Evolutionary conservation across 2,797 vertebrate species (phyloP).

Genomic region (Sebastiscus tertius): DNA sequence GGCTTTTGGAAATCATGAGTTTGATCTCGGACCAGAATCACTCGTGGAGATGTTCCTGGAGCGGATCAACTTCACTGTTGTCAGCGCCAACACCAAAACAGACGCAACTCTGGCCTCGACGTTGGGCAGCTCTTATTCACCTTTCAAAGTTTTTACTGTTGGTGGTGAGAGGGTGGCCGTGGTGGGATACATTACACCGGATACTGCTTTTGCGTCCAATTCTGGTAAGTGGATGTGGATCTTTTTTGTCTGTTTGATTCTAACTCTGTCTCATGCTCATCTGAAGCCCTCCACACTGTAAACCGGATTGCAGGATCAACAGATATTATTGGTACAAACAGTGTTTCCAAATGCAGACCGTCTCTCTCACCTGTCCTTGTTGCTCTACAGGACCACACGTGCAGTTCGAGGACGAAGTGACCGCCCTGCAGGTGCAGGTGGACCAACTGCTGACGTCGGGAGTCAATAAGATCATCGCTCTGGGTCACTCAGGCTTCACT

Average conservation of each 20-base stretch:
- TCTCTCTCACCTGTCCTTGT: neutral
- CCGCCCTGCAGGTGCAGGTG: constrained; percentile 85
- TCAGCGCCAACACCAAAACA: constrained; percentile 90
- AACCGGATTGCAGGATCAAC: neutral
- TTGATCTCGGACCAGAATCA: constrained; percentile 89
- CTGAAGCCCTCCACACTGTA: neutral
- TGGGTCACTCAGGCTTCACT: constrained; percentile 93
- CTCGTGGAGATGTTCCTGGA: constrained; percentile 88
- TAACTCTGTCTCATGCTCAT: neutral
- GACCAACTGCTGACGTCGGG: constrained; percentile 85
- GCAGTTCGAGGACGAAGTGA: constrained; percentile 89
- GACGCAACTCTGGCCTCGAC: constrained; percentile 67
- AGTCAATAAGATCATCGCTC: constrained; percentile 92
- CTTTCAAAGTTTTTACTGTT: constrained; percentile 84
- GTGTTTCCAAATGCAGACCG: neutral
- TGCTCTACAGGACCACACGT: constrained; percentile 82
- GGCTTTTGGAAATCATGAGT: constrained; percentile 96
- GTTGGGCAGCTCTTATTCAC: constrained; percentile 79
- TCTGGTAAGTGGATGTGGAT: constrained; percentile 80
- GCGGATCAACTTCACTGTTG: constrained; percentile 81
- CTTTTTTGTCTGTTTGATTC: too few species aligned
- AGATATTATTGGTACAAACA: too few species aligned
- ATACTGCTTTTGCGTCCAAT: constrained; percentile 88
- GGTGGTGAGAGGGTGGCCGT: constrained; percentile 85
- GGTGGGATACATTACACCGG: constrained; percentile 92